Conservation (phyloP, 2,888 invertebrate genomes). For the Hypolimnas misippus region DNA sequence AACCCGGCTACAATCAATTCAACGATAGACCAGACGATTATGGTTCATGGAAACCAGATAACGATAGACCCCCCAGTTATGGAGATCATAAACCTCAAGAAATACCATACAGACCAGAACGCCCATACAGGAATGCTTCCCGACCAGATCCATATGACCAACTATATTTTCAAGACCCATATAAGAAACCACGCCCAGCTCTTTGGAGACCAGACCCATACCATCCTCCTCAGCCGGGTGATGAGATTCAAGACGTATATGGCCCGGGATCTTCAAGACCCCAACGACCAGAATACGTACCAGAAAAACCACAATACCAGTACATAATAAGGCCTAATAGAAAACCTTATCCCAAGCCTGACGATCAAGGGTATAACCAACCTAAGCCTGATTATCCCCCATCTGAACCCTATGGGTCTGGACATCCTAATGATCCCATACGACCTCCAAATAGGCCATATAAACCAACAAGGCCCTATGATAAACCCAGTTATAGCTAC, state of each 20-base stretch:
- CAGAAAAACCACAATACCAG: constrained; percentile 63
- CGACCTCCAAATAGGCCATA: constrained; percentile 54
- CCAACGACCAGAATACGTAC: constrained; percentile 48
- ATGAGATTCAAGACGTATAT: constrained; percentile 54
- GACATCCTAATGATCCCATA: constrained; percentile 41
- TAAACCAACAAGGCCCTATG: constrained; percentile 52
- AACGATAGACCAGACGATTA: constrained; percentile 67
- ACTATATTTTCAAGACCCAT: constrained; percentile 60
- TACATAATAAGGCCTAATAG: constrained; percentile 68
- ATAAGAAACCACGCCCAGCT: constrained; percentile 50
- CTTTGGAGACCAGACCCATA: constrained; percentile 56
- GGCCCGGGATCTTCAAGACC: constrained; percentile 53
- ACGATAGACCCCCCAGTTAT: constrained; percentile 59
- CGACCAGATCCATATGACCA: constrained; percentile 63
- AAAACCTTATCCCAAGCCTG: constrained; percentile 53
- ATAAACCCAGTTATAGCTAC: constrained; percentile 56
- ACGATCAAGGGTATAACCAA: constrained; percentile 48
- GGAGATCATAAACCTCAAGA: constrained; percentile 61
- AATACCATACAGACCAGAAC: constrained; percentile 58
- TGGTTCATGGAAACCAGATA: constrained; percentile 61
- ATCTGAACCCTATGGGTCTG: constrained; percentile 48
- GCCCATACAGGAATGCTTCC: constrained; percentile 39
- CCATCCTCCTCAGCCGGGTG: constrained; percentile 49
- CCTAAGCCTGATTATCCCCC: constrained; percentile 46
- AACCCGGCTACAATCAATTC: constrained; percentile 50